These are phyloP conservation scores for Steinernema carpocapsae DNA, from an alignment of 2,888 invertebrate species.

Conservation along the genomic window DNA sequence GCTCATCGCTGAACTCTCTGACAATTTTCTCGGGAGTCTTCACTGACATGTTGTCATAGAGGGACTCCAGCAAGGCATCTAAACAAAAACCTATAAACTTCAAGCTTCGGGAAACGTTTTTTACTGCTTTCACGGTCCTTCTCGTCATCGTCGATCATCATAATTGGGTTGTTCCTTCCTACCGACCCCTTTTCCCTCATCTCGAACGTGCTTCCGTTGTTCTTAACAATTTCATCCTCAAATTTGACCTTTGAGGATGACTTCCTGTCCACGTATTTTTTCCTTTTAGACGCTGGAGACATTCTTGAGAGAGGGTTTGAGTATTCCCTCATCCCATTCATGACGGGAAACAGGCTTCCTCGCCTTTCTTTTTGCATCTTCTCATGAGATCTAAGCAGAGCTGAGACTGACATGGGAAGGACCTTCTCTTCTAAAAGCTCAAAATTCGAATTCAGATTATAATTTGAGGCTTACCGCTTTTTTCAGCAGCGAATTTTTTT, in stretches of 20 bases:
- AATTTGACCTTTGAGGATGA: constrained; percentile 12
- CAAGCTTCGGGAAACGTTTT: not conserved
- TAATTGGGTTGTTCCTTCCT: constrained; percentile 1
- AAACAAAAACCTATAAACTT: not conserved
- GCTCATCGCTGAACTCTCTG: constrained; percentile 2
- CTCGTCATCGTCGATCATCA: constrained; percentile 21
- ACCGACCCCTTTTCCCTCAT: constrained; percentile 13
- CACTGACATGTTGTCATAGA: constrained; percentile 20
- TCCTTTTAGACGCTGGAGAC: not conserved
- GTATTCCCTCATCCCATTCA: constrained; percentile 21
- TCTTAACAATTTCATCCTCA: not conserved
- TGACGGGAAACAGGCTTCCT: constrained; percentile 18
- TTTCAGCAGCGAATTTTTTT: constrained; percentile 39
- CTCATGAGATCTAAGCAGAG: constrained; percentile 18
- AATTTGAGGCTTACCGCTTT: not conserved
- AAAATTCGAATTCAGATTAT: not conserved
- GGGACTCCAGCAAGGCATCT: constrained; percentile 24
- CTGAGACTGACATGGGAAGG: constrained; percentile 24
- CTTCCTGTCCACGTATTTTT: not conserved
- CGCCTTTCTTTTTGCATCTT: constrained; percentile 17
- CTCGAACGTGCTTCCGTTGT: constrained; percentile 21
- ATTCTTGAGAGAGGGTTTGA: not conserved
- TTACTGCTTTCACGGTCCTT: constrained; percentile 25
- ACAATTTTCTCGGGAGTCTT: constrained; percentile 10
- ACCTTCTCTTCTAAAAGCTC: constrained; percentile 3